Percentiles rank a stretch among this genome's conserved stretches.
Evolutionary conservation across 2,797 vertebrate genomes (phyloP).

Genomic region (Hapalemur alaotrensis): DNA sequence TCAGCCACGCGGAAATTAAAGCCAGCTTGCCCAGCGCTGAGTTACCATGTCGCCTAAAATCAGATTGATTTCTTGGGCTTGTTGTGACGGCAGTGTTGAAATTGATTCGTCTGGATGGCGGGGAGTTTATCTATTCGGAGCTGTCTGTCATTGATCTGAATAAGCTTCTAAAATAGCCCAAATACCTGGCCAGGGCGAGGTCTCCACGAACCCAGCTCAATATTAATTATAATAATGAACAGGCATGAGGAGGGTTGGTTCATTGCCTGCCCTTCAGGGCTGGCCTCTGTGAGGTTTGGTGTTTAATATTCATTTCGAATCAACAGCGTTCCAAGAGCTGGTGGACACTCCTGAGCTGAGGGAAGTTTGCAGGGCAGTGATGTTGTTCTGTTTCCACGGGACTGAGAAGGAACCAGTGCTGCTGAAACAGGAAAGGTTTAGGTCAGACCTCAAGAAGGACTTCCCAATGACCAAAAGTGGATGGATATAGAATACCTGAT

Average conservation of each 20-base stretch:
- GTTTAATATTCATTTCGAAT: constrained; percentile 69
- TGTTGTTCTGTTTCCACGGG: neutral
- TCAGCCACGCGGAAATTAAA: constrained; percentile 73
- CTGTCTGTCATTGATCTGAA: constrained; percentile 79
- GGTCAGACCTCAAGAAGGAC: constrained; percentile 37
- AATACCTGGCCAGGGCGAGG: constrained; percentile 68
- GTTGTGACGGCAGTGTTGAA: constrained; percentile 76
- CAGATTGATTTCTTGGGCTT: constrained; percentile 80
- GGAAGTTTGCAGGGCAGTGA: neutral
- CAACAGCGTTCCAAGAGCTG: neutral
- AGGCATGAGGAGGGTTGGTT: constrained; percentile 71
- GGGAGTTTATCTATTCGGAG: constrained; percentile 72
- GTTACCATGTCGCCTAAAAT: constrained; percentile 76
- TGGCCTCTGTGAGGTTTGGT: constrained; percentile 59
- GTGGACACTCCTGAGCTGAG: neutral
- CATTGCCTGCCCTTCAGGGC: constrained; percentile 61
- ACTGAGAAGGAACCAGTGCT: neutral
- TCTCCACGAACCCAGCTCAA: constrained; percentile 68
- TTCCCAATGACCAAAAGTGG: neutral
- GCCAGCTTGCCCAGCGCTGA: constrained; percentile 65
- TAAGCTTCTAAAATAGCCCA: constrained; percentile 77
- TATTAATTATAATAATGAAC: constrained; percentile 84
- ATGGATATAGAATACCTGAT: neutral
- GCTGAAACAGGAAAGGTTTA: constrained; percentile 29
- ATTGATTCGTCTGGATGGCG: constrained; percentile 79